Percentiles rank a stretch among this genome's conserved stretches.
Conservation (phyloP, 2,113 vertebrate genomes). For the Crypturellus undulatus region DNA sequence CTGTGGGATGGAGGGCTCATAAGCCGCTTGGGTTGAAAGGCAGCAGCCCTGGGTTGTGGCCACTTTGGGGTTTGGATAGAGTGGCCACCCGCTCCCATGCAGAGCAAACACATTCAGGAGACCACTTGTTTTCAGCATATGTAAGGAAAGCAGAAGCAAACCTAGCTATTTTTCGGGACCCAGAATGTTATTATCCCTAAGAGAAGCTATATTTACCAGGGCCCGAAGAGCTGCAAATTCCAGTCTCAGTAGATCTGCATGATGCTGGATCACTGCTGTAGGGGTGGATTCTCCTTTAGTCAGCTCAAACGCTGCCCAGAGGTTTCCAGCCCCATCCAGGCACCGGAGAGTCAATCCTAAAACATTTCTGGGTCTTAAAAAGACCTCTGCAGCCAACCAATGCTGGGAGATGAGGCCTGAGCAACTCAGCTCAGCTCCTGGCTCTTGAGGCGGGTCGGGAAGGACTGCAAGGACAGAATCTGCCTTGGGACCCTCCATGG, state of each 20-base stretch:
- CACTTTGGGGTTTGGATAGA: neutral
- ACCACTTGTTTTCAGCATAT: accelerated
- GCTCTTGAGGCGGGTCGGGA: neutral
- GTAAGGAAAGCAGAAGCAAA: neutral
- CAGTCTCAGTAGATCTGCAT: neutral
- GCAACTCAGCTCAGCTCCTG: neutral
- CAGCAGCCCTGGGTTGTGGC: neutral
- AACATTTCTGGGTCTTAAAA: neutral
- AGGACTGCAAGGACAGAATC: neutral
- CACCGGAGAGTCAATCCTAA: neutral
- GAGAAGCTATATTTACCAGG: neutral
- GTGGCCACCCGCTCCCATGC: neutral
- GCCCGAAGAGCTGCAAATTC: neutral
- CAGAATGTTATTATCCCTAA: neutral
- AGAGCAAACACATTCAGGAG: accelerated
- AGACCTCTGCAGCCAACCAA: neutral
- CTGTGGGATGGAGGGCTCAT: neutral
- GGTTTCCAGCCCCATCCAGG: conserved; percentile 1
- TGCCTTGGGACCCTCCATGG: neutral
- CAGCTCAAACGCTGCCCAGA: conserved; percentile 12
- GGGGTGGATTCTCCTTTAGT: neutral
- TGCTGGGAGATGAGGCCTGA: neutral
- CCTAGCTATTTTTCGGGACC: neutral
- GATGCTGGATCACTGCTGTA: accelerated
- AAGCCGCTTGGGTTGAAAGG: neutral